Evolutionary conservation across 2,113 vertebrate genomes (phyloP), one percentile per base, ranked within the genome.

Genomic region (Nestor notabilis): DNA sequence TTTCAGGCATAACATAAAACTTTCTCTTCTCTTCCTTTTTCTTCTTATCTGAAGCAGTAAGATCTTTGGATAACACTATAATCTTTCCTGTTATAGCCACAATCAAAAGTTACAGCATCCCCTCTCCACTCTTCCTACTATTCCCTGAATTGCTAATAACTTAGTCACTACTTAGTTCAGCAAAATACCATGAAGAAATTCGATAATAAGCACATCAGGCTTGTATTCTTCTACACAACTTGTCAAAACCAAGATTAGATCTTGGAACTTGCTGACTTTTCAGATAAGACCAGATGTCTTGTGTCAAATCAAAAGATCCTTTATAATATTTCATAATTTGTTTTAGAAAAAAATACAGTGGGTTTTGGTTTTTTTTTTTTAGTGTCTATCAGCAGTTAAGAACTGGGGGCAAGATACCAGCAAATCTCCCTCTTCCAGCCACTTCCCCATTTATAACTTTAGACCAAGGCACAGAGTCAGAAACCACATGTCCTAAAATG

Each of bases 171-270:
- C 25, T 93, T 78, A 71, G 68, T 53, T 87, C 64, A 87, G 69
- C 25, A 95, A 87, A 81, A 43, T 29, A 84, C 7, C 58, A 63
- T 39, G 5, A 64, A 81, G 31, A 91, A 89, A 78, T 53, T 21
- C 74, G 46, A 77, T 55, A 49, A 85, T 44, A 87, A 76, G 49
- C 69, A 78, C 41, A 89, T 71, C 50, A 63, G 64, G 46, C 81
- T 65, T 81, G 11, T 61, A 63, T 49, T 91, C 23, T 89, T 93
- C 58, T 35, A n/a, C 2, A 2, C 18, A 63, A 78, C 31, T 86
- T 91, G 39, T 69, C 71, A 65, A 96, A 95, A 83, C 16, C 66
- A 96, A 65, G 41, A 65, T 88, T 60, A 80, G 52, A 95, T 50
- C 39, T 64, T 41, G 19, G 41, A 93, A 89, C 33, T 81, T 84